Evolutionary conservation across 2,797 vertebrate species (phyloP).

Genomic region (Crocodylus rhombifer): DNA sequence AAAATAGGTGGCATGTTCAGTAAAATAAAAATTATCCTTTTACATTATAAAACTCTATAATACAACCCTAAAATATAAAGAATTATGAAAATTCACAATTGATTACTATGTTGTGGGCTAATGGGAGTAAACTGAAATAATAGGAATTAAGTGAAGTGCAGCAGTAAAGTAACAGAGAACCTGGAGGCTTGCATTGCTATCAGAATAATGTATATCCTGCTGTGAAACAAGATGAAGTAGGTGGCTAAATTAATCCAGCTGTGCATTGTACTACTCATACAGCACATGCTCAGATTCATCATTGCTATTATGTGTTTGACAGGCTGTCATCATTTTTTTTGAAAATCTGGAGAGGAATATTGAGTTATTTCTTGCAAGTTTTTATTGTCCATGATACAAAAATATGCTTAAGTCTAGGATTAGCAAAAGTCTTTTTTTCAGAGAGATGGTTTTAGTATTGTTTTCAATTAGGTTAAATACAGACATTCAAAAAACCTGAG

Average conservation of each 20-base stretch:
- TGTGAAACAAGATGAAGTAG: not conserved
- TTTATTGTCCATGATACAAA: not conserved
- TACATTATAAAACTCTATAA: not conserved
- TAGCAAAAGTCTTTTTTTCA: constrained; percentile 34
- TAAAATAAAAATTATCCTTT: not conserved
- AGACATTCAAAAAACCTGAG: too few relatives aligned
- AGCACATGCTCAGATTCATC: not conserved
- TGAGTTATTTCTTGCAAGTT: not conserved
- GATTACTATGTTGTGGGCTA: not conserved
- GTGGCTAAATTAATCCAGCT: constrained; percentile 33
- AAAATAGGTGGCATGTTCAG: not conserved
- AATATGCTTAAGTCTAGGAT: constrained; percentile 42
- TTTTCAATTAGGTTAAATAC: too few relatives aligned
- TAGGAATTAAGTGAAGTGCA: constrained; percentile 27
- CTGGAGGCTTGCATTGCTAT: constrained; percentile 11
- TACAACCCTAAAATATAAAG: not conserved
- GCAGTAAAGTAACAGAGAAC: not conserved
- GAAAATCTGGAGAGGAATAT: not conserved
- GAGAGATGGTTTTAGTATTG: constrained; percentile 52
- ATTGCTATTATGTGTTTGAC: not conserved
- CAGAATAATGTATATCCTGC: not conserved
- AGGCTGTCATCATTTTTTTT: not conserved
- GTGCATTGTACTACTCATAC: not conserved
- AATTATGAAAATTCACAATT: constrained; percentile 17
- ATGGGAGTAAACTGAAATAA: constrained; percentile 20